phyloP scores from a whole-genome alignment of 2,113 vertebrate genomes.

The Antennarius striatus region DNA sequence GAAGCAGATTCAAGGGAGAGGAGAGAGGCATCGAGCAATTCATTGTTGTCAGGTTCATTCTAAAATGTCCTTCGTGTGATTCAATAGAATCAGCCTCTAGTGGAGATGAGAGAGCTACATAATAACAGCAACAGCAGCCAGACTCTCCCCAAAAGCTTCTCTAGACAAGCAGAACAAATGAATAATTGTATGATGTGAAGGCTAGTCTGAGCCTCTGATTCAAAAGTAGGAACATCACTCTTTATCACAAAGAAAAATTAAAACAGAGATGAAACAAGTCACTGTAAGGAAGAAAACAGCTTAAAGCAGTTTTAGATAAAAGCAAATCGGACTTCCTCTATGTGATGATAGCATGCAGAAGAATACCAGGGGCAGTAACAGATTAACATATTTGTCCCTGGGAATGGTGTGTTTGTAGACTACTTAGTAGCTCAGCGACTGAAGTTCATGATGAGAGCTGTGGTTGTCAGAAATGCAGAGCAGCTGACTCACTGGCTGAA shows the following conservation, averaged over 20 bases:
- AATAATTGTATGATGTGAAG: constrained; percentile 8
- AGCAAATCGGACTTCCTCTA: constrained; percentile 2
- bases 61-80: constrained; percentile 35
- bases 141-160: constrained; percentile 11
- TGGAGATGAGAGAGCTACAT: constrained; percentile 28
- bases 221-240: constrained; percentile 13
- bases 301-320: constrained; percentile 41
- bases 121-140: constrained; percentile 32
- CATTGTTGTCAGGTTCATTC: constrained; percentile 47
- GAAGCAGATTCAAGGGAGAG: constrained; percentile 9
- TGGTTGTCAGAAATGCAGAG: constrained; percentile 25
- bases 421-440: constrained; percentile 19
- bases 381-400: constrained; percentile 42
- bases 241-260: constrained; percentile 14
- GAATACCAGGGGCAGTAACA: constrained; percentile 25
- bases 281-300: constrained; percentile 38
- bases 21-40: constrained; percentile 20
- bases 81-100: constrained; percentile 31
- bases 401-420: constrained; percentile 11
- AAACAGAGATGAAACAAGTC: constrained; percentile 20
- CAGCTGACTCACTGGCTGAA: constrained; percentile 28
- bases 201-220: constrained; percentile 6
- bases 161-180: constrained; percentile 32
- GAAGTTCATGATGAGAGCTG: constrained; percentile 10
- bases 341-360: constrained; percentile 20